Evolutionary conservation across 2,888 invertebrate species (phyloP), one percentile per base, ranked within the genome.

Genomic region (Flexamia atlantica): DNA sequence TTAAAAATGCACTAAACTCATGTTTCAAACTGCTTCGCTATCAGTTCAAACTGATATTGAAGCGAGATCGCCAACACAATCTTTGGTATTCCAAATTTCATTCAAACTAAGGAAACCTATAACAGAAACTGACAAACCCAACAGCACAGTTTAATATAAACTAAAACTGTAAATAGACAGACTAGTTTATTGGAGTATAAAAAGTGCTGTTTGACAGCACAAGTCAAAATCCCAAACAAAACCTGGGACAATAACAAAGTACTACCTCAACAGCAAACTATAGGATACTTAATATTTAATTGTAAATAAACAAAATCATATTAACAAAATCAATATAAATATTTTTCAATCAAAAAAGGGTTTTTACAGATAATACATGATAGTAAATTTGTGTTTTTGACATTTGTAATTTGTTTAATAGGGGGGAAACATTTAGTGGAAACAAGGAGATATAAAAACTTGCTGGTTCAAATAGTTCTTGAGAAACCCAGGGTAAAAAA

Each of bases 61-160:
- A 53, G 53, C 23, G 5, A 53, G 20, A 2, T n/a, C 53, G 0
- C 25, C 14, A 25, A 28, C 14, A 17, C 14, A 1, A 64, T 28
- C 64, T 64, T 64, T 64, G 64, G 64, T 64, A 64, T 64, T 17
- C 0, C 10, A 28, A 28, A 9, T 64, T 64, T 10, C 20, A 30
- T 30, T 64, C 17, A 7, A 64, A 64, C 64, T 30, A 5, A 28
- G n/a, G 23, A 20, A 53, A 23, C 53, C 0, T 23, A 53, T 23
- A 28, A 28, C 64, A 64, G 28, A 64, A 20, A 57, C 9, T 30
- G 30, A 25, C 7, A 17, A 12, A 40, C 72, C 72, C 36, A 14
- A 68, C 36, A 68, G n/a, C 72, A 68, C 30, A 72, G 36, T 72
- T 72, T 72, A 72, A 72, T 40, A 72, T 72, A 72, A 72, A 72